Evolutionary conservation across 30 jellyfish, hydroid and myxozoan genomes (phyloP), one percentile per base, ranked within the genome.

Genomic region (Mastigias papua): DNA sequence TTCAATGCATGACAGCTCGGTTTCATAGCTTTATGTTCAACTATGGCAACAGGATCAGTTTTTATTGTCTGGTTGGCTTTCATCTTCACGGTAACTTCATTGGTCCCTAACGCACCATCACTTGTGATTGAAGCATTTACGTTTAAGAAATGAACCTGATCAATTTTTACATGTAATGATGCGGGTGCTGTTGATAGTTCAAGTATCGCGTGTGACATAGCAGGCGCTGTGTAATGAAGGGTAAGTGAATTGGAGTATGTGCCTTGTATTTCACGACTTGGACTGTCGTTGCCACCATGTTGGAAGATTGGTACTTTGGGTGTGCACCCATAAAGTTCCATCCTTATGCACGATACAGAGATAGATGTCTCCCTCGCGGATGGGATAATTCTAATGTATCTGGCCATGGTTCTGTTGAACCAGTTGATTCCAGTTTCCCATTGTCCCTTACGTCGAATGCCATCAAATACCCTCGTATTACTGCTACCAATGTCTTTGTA

Each of bases 271-370:
- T 27, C 26, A n/a, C 21, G 22, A 5, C 7, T 8, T 6, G 1
- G 17, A 9, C 23, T 26, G 1, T 25, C 20, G 13, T 22, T 22
- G 42, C 60, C 27, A 32, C 21, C 28, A 72, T 30, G 13, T 65
- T 51, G 34, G 75, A 74, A 63, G 37, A 63, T 63, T 21, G 82
- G 87, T 60, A 69, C 68, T 35, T 61, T 27, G 8, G 80, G 29
- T 17, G 60, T 16, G 80, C 89, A 78, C 2, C 89, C 89, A 26
- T 42, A 78, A 4, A 78, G 46, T 72, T 78, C 89, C 69, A 78
- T 58, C 11, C 79, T 42, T 15, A 78, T 4, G 46, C 89, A 78
- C 5, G 31, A 20, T 11, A 0, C 48, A 37, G 30, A n/a, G 7
- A 15, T 7, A 21, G 67, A n/a, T n/a, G n/a, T 33, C 9, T 2